Conservation (phyloP, 37 sponge, comb jelly and placozoan genomes). For the Crambe crambe region DNA sequence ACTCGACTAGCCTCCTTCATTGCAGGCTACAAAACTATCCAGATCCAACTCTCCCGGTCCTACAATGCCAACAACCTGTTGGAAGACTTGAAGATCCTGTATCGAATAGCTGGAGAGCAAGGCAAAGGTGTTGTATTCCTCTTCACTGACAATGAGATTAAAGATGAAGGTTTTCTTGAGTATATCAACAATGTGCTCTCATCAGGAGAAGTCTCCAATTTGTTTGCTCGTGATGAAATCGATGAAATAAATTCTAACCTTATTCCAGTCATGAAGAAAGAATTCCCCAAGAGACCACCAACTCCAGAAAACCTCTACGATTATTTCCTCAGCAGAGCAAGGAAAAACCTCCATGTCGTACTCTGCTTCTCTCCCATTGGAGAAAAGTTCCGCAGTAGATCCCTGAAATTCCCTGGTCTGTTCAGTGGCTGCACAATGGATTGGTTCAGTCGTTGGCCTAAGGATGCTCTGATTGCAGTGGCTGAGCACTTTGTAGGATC, state of each 20-base stretch:
- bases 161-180: conserved; percentile 98
- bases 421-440: conserved; percentile 99
- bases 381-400: conserved; percentile 96
- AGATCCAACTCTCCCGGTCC: conserved; percentile 93
- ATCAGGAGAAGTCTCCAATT: conserved; percentile 96
- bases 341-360: conserved; percentile 97
- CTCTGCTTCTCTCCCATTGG: conserved; percentile 99
- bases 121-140: conserved; percentile 98
- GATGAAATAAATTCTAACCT: conserved; percentile 94
- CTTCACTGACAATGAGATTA: conserved; percentile 99
- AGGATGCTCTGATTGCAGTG: conserved; percentile 98
- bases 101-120: conserved; percentile 89
- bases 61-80: conserved; percentile 96
- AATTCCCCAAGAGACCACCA: conserved; percentile 93
- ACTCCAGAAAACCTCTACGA: conserved; percentile 98
- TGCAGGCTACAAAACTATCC: conserved; percentile 98
- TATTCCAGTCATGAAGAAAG: conserved; percentile 97
- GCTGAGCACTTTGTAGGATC: conserved; percentile 90
- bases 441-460: conserved; percentile 99
- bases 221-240: conserved; percentile 97
- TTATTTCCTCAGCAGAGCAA: conserved; percentile 92
- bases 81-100: conserved; percentile 96
- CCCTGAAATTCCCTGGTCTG: conserved; percentile 99
- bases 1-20: conserved; percentile 98
- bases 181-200: conserved; percentile 99